Evolutionary conservation across 1,140 invertebrate species (phyloP), one percentile per base, ranked within the genome.

Genomic region (Lasioglossum albipes): DNA sequence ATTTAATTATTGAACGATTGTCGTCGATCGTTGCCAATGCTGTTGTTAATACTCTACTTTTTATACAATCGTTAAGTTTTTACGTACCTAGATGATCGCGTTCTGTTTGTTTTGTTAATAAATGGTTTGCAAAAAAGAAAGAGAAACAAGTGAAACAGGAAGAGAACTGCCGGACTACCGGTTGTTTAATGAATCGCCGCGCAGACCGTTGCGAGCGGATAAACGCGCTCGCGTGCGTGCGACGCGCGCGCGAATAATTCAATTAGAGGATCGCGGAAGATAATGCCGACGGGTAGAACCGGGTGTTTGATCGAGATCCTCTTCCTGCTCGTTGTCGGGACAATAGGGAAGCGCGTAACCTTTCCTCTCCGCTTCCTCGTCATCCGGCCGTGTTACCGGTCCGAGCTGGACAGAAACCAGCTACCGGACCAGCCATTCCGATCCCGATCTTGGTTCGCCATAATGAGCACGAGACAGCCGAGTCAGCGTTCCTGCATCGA

Each of bases 381-480:
- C 27, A 54, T 79, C 16, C 59, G 41, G n/a, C n/a, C n/a, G n/a
- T n/a, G n/a, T n/a, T n/a, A n/a, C 71, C 72, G 22, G 81, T 84
- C 31, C 45, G 49, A 18, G 68, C 9, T 61, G 68, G 64, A 86
- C 75, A 74, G 22, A 59, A 80, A 65, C 76, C 59, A 75, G 78
- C 76, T 77, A 10, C 68, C 52, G 22, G 75, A 85, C 61, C 67
- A 71, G 83, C 82, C 83, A 77, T 84, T 71, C 70, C 71, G 69
- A 36, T 75, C 12, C 52, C 87, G 89, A 87, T 91, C 89, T 91
- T 85, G 87, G 90, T 91, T 91, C 81, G 77, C 88, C 89, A 84
- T 91, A 91, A 91, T 87, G 84, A 91, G 88, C 59, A 36, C 12
- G 42, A 81, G 52, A 81, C 54, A 77, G 73, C 78, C 84, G 66